Evolutionary conservation across 2,888 invertebrate species (phyloP), one percentile per base, ranked within the genome.

Genomic region (Rhyacophila evoluta): DNA sequence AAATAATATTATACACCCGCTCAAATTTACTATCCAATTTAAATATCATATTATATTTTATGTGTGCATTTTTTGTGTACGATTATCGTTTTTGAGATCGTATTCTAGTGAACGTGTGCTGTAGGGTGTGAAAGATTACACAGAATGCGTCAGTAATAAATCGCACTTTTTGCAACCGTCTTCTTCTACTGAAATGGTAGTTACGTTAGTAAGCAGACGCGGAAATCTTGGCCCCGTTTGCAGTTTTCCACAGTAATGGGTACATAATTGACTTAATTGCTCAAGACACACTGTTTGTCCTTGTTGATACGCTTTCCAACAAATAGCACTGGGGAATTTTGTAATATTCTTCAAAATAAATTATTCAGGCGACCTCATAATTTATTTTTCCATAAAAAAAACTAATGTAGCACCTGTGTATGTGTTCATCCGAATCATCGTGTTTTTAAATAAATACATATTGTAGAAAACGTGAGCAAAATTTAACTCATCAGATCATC

Each of bases 211-310:
- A 19, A 55, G 8, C 25, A 55, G 55, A 19, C 19, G 55, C 28
- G 69, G n/a, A 69, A 69, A 69, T 69, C 69, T 69, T 69, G 69
- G 69, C 69, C 55, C 29, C 29, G 28, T 29, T 29, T 69, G n/a
- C 69, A 69, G 69, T 29, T 69, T 69, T 69, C 69, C 28, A 29
- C 69, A 15, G 29, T 69, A 69, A 69, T 29, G 28, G 69, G 69
- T 3, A 33, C 29, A 69, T 69, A 69, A 69, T 69, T 69, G 69
- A 69, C 69, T 69, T 69, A 69, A 69, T 69, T 69, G 15, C 29
- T 29, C 33, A 19, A 55, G 55, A 55, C 55, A 55, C 55, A 55
- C 55, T 55, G 19, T 55, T 55, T 55, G 55, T 55, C 19, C 55
- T 55, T 25, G 55, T 25, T 15, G 10, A 25, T 10, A n/a, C n/a